Evolutionary conservation across 2,888 invertebrate genomes (phyloP).

Genomic region (Heliconius hortense): DNA sequence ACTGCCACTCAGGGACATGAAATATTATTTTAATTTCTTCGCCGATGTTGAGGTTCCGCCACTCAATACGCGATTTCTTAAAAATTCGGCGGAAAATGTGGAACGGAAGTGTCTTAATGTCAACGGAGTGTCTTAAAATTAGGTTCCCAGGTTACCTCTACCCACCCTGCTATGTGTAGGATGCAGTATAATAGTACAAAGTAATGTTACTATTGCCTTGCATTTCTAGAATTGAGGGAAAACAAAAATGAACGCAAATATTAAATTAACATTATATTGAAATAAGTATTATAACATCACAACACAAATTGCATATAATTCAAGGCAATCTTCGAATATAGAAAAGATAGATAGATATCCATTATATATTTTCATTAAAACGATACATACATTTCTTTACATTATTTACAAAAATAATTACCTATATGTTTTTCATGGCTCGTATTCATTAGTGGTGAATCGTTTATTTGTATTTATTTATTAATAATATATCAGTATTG

Average conservation of each 20-base stretch:
- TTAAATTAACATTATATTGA: conserved; percentile 43
- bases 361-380: conserved; percentile 42
- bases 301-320: conserved; percentile 64
- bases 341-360: conserved; percentile 47
- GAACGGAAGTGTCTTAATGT: not conserved
- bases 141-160: not conserved
- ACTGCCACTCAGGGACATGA: no score
- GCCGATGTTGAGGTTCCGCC: not conserved
- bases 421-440: conserved; percentile 20
- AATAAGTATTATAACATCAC: conserved; percentile 59
- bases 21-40: no score
- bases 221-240: not conserved
- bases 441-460: conserved; percentile 8
- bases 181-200: no score
- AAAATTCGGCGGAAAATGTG: not conserved
- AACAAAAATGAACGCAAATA: conserved; percentile 7
- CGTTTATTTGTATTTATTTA: conserved; percentile 1
- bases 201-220: no score
- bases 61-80: no score
- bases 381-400: conserved; percentile 44
- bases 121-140: not conserved
- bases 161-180: not conserved
- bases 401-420: conserved; percentile 44
- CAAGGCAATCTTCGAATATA: conserved; percentile 60
- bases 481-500: conserved; percentile 11